Evolutionary conservation across 2,888 invertebrate genomes (phyloP).

Genomic region (Schizotus pectinicornis): DNA sequence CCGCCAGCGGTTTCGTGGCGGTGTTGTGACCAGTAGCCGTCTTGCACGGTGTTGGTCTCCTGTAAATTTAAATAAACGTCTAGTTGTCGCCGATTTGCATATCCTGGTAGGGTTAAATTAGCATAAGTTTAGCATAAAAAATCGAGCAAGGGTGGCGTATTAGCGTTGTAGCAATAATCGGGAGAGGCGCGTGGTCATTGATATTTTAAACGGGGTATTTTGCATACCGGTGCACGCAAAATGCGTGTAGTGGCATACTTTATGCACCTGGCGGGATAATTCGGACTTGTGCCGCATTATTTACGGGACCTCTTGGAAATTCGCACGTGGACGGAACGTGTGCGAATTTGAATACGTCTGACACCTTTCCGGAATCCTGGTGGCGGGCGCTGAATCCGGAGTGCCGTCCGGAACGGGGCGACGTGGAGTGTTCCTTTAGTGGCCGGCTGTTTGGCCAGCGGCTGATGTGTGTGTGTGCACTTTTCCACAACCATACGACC

Average conservation of each 20-base stretch:
- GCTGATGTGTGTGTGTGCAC: conserved; percentile 30
- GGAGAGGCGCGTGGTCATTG: conserved; percentile 33
- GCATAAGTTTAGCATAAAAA: conserved; percentile 40
- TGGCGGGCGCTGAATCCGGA: neutral
- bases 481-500: conserved; percentile 28
- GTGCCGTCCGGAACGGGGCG: neutral
- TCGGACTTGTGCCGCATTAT: conserved; percentile 3
- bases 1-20: conserved; percentile 7
- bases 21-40: neutral
- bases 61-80: conserved; percentile 21
- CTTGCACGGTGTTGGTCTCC: conserved; percentile 9
- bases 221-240: conserved; percentile 28
- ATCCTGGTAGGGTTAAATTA: conserved; percentile 38
- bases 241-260: conserved; percentile 8
- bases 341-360: conserved; percentile 10
- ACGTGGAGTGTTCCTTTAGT: conserved; percentile 9
- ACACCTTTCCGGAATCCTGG: neutral
- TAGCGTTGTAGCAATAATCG: conserved; percentile 30
- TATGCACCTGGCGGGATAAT: conserved; percentile 18
- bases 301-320: conserved; percentile 3
- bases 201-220: conserved; percentile 34
- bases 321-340: conserved; percentile 25
- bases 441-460: conserved; percentile 1
- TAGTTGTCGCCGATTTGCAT: conserved; percentile 37
- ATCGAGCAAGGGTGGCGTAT: conserved; percentile 21